Percentiles rank a stretch among this genome's conserved stretches.
Conservation (phyloP, 2,113 vertebrate species). For the Haemorhous mexicanus region DNA sequence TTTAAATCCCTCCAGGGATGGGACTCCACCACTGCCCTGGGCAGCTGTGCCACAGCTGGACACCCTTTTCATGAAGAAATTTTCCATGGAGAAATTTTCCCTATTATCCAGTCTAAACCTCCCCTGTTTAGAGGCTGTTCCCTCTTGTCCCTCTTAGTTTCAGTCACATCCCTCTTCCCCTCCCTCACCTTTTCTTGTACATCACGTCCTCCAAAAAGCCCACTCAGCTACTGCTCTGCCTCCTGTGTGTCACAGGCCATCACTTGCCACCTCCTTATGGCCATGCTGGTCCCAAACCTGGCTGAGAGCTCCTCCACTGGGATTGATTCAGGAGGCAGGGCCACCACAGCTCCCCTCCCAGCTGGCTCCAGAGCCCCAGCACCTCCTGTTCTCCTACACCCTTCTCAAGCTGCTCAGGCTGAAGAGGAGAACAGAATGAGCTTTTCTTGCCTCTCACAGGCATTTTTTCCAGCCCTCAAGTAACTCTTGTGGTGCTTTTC, state of each 20-base stretch:
- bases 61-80: neutral
- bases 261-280: neutral
- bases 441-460: neutral
- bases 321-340: neutral
- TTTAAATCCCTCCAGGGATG: neutral
- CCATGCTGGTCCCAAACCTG: neutral
- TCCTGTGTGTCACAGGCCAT: neutral
- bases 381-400: neutral
- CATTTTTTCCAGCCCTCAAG: constrained; percentile 10
- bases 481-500: neutral
- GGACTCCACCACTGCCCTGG: neutral
- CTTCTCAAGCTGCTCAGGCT: neutral
- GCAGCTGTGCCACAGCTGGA: neutral
- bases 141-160: neutral
- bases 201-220: neutral
- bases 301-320: neutral
- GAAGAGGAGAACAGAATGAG: neutral
- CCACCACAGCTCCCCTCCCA: neutral
- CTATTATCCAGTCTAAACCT: neutral
- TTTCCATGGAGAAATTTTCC: neutral
- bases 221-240: neutral
- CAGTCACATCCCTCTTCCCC: neutral
- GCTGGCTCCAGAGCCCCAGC: rapidly evolving
- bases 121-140: neutral
- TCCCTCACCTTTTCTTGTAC: neutral